Evolutionary conservation across 30 jellyfish, hydroid and myxozoan genomes (phyloP), one percentile per base, ranked within the genome.

Genomic region (Aurelia aurita): DNA sequence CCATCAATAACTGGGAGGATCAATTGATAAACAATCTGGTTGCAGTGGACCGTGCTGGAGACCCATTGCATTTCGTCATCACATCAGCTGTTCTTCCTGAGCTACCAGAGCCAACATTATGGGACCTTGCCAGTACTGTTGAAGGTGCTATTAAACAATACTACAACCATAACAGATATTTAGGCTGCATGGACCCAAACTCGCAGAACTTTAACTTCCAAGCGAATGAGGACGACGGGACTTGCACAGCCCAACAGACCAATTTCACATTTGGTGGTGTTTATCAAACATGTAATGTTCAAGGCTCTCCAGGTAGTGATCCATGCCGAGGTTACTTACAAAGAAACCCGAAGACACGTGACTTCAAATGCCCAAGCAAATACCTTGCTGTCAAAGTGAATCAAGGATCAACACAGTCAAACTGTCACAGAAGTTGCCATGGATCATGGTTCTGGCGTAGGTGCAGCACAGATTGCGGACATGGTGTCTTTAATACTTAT

Each of bases 251-350:
- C 16, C 53, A 70, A 72, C 57, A 57, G 46, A 88, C 85, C 32
- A 88, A 88, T 43, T 88, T 79, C 75, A 88, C 97, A 2, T 88
- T 88, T 51, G 93, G 97, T 45, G 97, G 97, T 21, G 84, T 88
- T 34, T 88, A 69, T 58, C 97, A 88, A 73, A 78, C 97, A 27
- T 88, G 97, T 60, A 19, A 74, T 3, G 65, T 65, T 8, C 80
- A 49, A 49, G 97, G 97, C 20, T 61, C 89, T 3, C 92, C 89
- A 0, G 89, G 89, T 2, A 47, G 54, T 26, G 75, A 78, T 28
- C 92, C 92, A 9, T 79, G 92, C 54, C 35, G 79, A 2, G 87
- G 89, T 1, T 62, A 26, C 62, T 3, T 26, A 34, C 97, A 88
- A 53, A 69, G 72, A 73, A 88, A 88, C 87, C 92, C 97, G n/a